Base-by-base conservation (phyloP, 2,888 invertebrate species). In the Drosophila ustulata region DNA sequence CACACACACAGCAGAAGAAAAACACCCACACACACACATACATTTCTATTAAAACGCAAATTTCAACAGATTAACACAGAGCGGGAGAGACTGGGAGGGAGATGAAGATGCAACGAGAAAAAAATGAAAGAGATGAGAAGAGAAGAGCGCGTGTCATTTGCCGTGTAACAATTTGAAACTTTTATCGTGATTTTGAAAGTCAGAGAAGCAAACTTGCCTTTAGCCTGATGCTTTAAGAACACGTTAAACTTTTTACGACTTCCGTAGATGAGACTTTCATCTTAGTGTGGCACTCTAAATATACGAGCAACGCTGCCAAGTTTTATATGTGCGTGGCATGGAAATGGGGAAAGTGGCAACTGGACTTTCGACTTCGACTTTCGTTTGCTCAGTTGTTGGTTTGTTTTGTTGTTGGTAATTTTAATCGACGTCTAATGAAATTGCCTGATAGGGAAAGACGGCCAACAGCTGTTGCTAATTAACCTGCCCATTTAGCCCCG, bases 131-230 rank as follows among this genome's bases (percentile, higher is more conserved):
- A 63, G 73, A 62, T 55, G 62, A 56, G 59, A 66, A 66, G 62
- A 56, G 59, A 66, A 66, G 45, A 67, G 70, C 71, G 84, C 86
- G 75, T 88, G 84, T 88, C 86, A 85, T 74, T 86, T 82, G 65
- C 73, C 86, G 72, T 88, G 88, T 82, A 80, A 80, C 88, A 88
- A 88, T 85, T 88, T 78, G 50, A 80, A 85, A 88, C 75, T 86
- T 88, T 83, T 84, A 71, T 67, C 67, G 78, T 71, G 81, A 58
- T 47, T 61, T n/a, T 26, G 28, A 9, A 34, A 66, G 62, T 25
- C 49, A 52, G 32, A 67, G 25, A 67, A 39, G 18, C 8, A 52
- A 66, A 56, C 41, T 71, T 87, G 49, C 51, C 41, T 26, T 66
- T 63, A 46, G 56, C 59, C 37, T 37, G 30, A 46, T 65, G 77